These are phyloP conservation scores for Tipula unca DNA, from an alignment of 2,888 invertebrate species.

Conservation along the genomic window DNA sequence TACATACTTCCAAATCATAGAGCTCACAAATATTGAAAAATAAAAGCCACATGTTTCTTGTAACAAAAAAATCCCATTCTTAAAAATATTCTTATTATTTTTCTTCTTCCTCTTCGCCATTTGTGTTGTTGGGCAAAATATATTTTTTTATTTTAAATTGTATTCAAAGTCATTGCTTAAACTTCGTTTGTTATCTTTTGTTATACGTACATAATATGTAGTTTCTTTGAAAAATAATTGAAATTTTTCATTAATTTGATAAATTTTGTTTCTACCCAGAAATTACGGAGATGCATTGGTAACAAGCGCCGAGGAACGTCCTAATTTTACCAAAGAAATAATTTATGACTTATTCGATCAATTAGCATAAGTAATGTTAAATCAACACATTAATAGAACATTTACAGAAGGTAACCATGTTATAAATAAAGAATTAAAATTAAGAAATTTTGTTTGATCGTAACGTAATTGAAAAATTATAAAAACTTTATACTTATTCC, in stretches of 20 bases:
- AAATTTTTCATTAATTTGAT: too few species aligned
- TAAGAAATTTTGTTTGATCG: too few species aligned
- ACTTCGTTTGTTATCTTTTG: not conserved
- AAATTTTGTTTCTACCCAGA: not conserved
- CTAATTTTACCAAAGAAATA: too few species aligned
- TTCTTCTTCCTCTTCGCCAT: not conserved
- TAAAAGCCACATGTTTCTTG: not conserved
- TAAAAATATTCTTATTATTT: not conserved
- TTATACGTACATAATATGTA: not conserved
- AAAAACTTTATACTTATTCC: too few species aligned
- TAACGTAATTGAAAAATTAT: too few species aligned
- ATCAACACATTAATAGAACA: too few species aligned
- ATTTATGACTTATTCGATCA: not conserved
- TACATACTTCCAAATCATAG: not conserved
- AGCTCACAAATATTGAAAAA: not conserved
- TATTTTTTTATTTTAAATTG: not conserved
- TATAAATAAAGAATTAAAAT: too few species aligned
- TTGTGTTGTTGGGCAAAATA: not conserved
- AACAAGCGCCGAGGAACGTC: not conserved
- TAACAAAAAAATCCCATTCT: not conserved
- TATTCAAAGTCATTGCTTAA: not conserved
- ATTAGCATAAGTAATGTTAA: not conserved
- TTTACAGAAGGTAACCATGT: too few species aligned
- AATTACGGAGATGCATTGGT: not conserved
- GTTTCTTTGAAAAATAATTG: not conserved